phyloP scores from a whole-genome alignment of 2,888 invertebrate species.

The Metallyticus violacea region DNA sequence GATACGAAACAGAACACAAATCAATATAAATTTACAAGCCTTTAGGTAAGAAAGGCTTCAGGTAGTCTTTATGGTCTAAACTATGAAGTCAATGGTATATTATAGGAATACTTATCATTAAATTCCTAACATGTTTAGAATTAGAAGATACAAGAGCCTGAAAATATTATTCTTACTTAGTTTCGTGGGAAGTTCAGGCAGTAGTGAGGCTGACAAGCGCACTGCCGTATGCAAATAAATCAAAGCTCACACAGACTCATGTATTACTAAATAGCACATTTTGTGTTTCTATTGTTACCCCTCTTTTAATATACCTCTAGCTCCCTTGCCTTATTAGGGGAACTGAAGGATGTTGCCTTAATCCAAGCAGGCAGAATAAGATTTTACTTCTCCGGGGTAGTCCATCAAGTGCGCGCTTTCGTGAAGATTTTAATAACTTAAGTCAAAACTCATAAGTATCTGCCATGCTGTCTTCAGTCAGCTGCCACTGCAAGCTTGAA shows the following conservation, averaged over 20 bases:
- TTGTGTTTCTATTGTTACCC: neutral
- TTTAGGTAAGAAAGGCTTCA: no score
- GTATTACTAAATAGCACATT: neutral
- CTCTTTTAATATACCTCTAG: neutral
- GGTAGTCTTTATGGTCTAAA: no score
- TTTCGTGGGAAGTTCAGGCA: neutral
- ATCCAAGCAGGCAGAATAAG: neutral
- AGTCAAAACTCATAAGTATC: conserved; percentile 31
- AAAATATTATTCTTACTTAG: neutral
- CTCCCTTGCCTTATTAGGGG: neutral
- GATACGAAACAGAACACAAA: no score
- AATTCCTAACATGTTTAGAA: neutral
- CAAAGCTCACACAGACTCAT: neutral
- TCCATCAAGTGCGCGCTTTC: neutral
- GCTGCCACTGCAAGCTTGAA: neutral
- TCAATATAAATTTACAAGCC: no score
- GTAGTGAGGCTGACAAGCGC: neutral
- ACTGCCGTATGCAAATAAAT: neutral
- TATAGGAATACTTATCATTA: no score
- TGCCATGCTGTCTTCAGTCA: neutral
- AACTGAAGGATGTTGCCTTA: neutral
- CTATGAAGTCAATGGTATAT: no score
- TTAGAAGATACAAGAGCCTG: neutral
- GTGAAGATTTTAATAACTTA: conserved; percentile 32
- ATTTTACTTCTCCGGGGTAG: neutral